Conservation (phyloP, 2,113 vertebrate genomes). For the Epinephelus fuscoguttatus region DNA sequence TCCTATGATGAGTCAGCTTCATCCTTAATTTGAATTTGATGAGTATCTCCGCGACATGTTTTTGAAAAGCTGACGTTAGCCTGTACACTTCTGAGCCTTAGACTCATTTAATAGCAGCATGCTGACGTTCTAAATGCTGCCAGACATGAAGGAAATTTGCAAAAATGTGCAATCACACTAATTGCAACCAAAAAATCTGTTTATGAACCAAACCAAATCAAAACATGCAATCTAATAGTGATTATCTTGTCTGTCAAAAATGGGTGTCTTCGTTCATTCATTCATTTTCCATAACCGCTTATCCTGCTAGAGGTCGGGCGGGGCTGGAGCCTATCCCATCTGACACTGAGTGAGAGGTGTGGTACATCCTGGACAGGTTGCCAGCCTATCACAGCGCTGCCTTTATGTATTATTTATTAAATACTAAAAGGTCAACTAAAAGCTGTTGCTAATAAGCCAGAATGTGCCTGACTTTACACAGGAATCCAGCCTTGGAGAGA, state of each 20-base stretch:
- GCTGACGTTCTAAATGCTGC: neutral
- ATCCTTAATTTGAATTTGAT: no score
- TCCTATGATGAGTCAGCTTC: no score
- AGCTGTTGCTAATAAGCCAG: conserved; percentile 42
- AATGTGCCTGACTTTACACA: conserved; percentile 46
- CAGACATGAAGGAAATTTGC: neutral
- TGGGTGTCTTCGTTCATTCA: neutral
- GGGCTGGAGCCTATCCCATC: no score
- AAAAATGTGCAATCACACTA: neutral
- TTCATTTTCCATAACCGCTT: no score
- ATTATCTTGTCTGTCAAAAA: neutral
- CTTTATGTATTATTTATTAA: conserved; percentile 21
- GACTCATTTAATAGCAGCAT: neutral
- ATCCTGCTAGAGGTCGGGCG: no score
- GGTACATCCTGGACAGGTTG: no score
- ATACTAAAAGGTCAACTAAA: conserved; percentile 43
- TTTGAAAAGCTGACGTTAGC: no score
- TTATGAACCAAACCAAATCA: neutral
- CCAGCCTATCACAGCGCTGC: no score
- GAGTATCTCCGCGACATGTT: no score
- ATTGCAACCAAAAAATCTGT: neutral
- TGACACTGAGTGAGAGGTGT: no score
- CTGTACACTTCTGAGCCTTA: no score
- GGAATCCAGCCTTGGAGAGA: conserved; percentile 67
- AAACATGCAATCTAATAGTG: neutral